phyloP scores from a whole-genome alignment of 1,140 invertebrate species.

The Brachionus rubens region DNA sequence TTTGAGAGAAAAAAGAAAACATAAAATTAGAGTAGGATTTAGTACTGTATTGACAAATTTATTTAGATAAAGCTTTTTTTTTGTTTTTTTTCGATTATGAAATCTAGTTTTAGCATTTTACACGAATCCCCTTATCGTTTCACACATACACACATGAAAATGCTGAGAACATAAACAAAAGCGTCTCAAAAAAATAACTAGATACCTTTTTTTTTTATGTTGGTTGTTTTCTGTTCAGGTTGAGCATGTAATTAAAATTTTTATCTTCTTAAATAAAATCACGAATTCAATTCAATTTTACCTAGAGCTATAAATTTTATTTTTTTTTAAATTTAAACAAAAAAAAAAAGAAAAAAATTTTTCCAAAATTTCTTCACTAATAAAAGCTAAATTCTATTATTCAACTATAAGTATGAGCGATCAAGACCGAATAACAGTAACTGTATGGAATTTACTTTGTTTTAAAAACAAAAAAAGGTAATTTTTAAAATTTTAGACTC shows the following conservation, averaged over 20 bases:
- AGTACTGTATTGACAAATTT: conserved; percentile 21
- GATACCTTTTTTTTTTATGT: background rate
- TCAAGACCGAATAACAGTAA: conserved; percentile 7
- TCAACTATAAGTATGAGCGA: background rate
- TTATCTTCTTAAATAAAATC: background rate
- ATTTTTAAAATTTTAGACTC: background rate
- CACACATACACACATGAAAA: no score
- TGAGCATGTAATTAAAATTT: conserved; percentile 1
- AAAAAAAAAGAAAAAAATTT: background rate
- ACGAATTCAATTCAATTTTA: background rate
- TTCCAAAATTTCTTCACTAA: background rate
- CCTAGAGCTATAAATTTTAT: conserved; percentile 25
- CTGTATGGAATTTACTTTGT: background rate
- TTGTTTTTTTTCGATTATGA: no score
- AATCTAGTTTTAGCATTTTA: background rate
- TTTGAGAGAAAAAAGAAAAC: background rate
- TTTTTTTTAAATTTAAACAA: background rate
- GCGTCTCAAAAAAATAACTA: conserved; percentile 3
- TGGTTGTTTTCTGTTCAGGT: no score
- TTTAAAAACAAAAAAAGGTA: conserved; percentile 13
- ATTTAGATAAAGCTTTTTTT: conserved; percentile 34
- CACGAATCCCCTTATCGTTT: conserved; percentile 23
- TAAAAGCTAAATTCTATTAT: conserved; percentile 13
- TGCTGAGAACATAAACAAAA: conserved; percentile 35
- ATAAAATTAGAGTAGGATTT: background rate